Percentiles rank a stretch among this genome's conserved stretches.
Conservation (phyloP, 2,113 vertebrate genomes). For the Lepus europaeus region DNA sequence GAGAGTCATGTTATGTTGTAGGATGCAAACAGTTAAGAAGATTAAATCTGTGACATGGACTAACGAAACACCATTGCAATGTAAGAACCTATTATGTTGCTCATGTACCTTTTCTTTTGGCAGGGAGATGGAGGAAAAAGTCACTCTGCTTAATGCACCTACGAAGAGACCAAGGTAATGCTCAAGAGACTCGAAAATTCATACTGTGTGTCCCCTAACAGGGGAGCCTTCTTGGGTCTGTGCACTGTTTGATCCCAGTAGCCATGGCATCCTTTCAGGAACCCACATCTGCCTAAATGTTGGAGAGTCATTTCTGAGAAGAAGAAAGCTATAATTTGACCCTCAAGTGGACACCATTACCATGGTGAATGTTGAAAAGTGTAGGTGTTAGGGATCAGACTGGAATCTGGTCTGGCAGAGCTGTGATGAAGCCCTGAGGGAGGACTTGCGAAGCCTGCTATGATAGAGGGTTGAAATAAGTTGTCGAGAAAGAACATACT, state of each 20-base stretch:
- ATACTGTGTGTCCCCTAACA: neutral
- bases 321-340: conserved; percentile 40
- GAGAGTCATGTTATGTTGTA: conserved; percentile 13
- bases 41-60: conserved; percentile 34
- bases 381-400: conserved; percentile 26
- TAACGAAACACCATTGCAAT: conserved; percentile 19
- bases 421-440: conserved; percentile 49
- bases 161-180: conserved; percentile 96
- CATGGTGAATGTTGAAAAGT: conserved; percentile 38
- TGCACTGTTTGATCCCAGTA: conserved; percentile 35
- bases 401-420: conserved; percentile 2
- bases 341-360: conserved; percentile 49
- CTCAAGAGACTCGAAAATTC: conserved; percentile 42
- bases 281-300: conserved; percentile 26
- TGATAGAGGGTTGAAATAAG: conserved; percentile 43
- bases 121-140: conserved; percentile 96
- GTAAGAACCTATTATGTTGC: conserved; percentile 39
- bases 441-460: conserved; percentile 19
- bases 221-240: neutral
- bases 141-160: conserved; percentile 94
- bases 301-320: conserved; percentile 63
- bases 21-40: conserved; percentile 10
- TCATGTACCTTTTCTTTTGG: conserved; percentile 76
- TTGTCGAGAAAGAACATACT: conserved; percentile 51
- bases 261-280: conserved; percentile 56